Conservation (phyloP, 2,888 invertebrate genomes). For the Drosophila algonquin region DNA sequence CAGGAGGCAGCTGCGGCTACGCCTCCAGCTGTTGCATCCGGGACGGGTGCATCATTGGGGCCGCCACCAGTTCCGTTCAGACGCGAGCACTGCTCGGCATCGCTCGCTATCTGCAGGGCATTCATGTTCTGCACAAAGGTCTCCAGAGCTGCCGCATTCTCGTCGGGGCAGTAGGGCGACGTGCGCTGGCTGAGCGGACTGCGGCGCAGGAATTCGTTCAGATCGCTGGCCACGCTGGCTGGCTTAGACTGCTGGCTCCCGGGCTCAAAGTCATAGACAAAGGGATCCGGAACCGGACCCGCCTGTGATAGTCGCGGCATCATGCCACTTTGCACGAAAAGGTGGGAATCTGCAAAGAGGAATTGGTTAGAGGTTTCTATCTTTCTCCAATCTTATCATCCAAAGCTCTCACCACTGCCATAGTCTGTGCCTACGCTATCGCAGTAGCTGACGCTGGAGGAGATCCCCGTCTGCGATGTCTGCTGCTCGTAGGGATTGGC, state of each 20-base stretch:
- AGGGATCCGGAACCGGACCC: conserved; percentile 89
- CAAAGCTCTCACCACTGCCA: conserved; percentile 62
- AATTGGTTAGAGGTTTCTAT: background rate
- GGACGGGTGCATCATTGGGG: conserved; percentile 48
- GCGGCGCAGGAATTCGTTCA: conserved; percentile 88
- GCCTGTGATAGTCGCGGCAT: conserved; percentile 84
- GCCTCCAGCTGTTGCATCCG: conserved; percentile 42
- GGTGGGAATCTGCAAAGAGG: conserved; percentile 84
- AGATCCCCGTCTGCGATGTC: conserved; percentile 47
- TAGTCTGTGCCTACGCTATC: conserved; percentile 75
- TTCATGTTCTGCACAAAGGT: conserved; percentile 82
- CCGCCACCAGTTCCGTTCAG: conserved; percentile 68
- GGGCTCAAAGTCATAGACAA: conserved; percentile 92
- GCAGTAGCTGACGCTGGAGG: conserved; percentile 69
- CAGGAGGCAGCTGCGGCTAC: conserved; percentile 58
- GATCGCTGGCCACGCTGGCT: conserved; percentile 86
- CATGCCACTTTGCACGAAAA: conserved; percentile 92
- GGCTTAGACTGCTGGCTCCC: conserved; percentile 84
- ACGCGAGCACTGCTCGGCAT: conserved; percentile 79
- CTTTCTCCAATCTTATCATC: too few species aligned
- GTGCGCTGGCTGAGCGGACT: conserved; percentile 77
- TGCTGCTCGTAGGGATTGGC: conserved; percentile 78
- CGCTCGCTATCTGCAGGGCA: conserved; percentile 77
- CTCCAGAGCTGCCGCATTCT: conserved; percentile 77
- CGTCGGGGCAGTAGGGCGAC: conserved; percentile 82